Conservation (phyloP, 2,888 invertebrate genomes). For the Cephonodes hylas region DNA sequence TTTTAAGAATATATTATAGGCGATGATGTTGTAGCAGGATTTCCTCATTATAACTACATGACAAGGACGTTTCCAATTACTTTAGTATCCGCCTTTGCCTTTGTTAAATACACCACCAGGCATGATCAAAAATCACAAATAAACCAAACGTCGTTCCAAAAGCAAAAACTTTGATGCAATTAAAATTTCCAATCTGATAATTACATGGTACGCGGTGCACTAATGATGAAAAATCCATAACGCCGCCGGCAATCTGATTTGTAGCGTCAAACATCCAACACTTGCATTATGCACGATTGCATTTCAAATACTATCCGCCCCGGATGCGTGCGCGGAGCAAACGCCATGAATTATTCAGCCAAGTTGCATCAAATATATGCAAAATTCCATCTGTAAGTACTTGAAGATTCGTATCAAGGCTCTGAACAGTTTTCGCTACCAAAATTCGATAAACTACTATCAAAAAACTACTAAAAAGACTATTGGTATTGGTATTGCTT, state of each 20-base stretch:
- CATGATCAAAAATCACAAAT: not conserved
- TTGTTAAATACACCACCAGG: too few relatives aligned
- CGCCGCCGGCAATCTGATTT: conserved; percentile 26
- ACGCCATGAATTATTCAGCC: conserved; percentile 62
- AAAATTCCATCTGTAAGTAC: conserved; percentile 49
- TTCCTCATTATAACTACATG: too few relatives aligned
- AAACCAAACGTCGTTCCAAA: not conserved
- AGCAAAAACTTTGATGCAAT: not conserved
- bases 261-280: conserved; percentile 44
- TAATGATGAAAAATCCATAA: conserved; percentile 21
- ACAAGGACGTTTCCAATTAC: too few relatives aligned
- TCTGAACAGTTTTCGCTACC: not conserved
- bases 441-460: too few relatives aligned
- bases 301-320: conserved; percentile 56
- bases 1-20: too few relatives aligned
- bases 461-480: too few relatives aligned
- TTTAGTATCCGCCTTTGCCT: too few relatives aligned
- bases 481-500: too few relatives aligned
- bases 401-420: conserved; percentile 16
- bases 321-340: conserved; percentile 39
- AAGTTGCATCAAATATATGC: conserved; percentile 35
- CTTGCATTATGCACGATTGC: conserved; percentile 61
- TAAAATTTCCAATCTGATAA: not conserved
- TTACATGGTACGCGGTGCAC: not conserved
- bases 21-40: too few relatives aligned